These are phyloP conservation scores for Mormyrops attenuatus DNA, from an alignment of 2,797 vertebrate species.

Conservation along the genomic window DNA sequence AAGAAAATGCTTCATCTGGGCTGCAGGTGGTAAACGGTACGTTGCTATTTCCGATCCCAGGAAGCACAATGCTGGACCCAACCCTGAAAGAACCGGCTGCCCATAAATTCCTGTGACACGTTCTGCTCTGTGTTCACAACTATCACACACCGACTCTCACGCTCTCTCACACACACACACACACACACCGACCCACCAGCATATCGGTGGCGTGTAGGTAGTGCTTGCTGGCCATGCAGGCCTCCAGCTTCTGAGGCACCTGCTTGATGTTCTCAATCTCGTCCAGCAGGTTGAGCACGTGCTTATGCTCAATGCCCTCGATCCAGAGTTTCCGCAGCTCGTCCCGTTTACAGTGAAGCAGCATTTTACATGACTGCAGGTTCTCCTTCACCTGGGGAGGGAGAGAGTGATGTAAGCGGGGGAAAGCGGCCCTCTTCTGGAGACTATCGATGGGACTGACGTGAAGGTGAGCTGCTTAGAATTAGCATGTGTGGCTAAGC, in stretches of 20 bases:
- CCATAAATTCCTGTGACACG: not conserved
- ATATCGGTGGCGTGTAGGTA: slow-evolving; percentile 93
- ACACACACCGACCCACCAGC: slow-evolving; percentile 72
- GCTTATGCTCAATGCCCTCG: slow-evolving; percentile 96
- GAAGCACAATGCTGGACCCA: not conserved
- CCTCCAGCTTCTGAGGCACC: slow-evolving; percentile 86
- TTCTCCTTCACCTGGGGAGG: slow-evolving; percentile 88
- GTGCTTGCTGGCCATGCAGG: slow-evolving; percentile 90
- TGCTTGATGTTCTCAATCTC: slow-evolving; percentile 98
- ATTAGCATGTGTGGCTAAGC: not conserved
- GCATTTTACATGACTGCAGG: slow-evolving; percentile 93
- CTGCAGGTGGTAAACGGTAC: not conserved
- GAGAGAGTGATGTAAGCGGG: not conserved
- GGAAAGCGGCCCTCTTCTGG: not conserved
- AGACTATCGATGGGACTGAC: not conserved
- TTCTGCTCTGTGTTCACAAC: not conserved
- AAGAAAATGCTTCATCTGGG: not conserved
- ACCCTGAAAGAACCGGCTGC: not conserved
- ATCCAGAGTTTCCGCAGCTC: slow-evolving; percentile 97
- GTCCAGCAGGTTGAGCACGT: slow-evolving; percentile 89
- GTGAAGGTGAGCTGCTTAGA: not conserved
- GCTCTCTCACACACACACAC: not conserved
- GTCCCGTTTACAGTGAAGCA: slow-evolving; percentile 92
- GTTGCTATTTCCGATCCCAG: not conserved
- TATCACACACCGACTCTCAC: not conserved